phyloP scores from a whole-genome alignment of 2,888 invertebrate genomes.

The Tinea semifulvella region DNA sequence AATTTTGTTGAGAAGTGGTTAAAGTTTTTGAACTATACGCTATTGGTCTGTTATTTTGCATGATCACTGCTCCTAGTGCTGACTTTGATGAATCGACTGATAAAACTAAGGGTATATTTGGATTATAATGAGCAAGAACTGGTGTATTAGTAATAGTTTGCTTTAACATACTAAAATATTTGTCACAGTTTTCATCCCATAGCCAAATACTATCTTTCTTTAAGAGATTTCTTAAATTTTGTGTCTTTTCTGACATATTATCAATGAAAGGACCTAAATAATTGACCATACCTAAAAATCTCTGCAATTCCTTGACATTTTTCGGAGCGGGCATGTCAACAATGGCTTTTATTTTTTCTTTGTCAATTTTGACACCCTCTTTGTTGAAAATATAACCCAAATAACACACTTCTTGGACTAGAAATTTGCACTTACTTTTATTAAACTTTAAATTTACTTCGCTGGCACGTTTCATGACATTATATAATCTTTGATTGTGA shows the following conservation, averaged over 20 bases:
- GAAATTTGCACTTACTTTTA: slow-evolving; percentile 19
- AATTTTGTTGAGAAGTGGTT: slow-evolving; percentile 19
- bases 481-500: background rate
- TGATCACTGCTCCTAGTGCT: slow-evolving; percentile 21
- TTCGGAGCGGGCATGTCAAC: slow-evolving; percentile 19
- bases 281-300: slow-evolving; percentile 22
- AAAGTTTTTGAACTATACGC: slow-evolving; percentile 23
- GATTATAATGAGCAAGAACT: slow-evolving; percentile 21
- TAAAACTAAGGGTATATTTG: slow-evolving; percentile 16
- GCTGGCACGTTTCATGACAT: slow-evolving; percentile 14
- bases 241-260: slow-evolving; percentile 18
- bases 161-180: slow-evolving; percentile 19
- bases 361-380: slow-evolving; percentile 18
- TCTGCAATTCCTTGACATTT: slow-evolving; percentile 19
- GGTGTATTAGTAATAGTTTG: slow-evolving; percentile 19
- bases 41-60: slow-evolving; percentile 22
- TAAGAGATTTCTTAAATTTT: slow-evolving; percentile 18
- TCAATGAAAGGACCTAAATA: slow-evolving; percentile 20
- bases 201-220: slow-evolving; percentile 23
- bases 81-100: slow-evolving; percentile 21
- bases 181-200: slow-evolving; percentile 25
- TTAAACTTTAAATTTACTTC: slow-evolving; percentile 21
- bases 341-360: slow-evolving; percentile 19
- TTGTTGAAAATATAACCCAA: slow-evolving; percentile 20
- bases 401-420: slow-evolving; percentile 17